phyloP scores from a whole-genome alignment of 2,888 invertebrate genomes.

The Tenthredo livida region DNA sequence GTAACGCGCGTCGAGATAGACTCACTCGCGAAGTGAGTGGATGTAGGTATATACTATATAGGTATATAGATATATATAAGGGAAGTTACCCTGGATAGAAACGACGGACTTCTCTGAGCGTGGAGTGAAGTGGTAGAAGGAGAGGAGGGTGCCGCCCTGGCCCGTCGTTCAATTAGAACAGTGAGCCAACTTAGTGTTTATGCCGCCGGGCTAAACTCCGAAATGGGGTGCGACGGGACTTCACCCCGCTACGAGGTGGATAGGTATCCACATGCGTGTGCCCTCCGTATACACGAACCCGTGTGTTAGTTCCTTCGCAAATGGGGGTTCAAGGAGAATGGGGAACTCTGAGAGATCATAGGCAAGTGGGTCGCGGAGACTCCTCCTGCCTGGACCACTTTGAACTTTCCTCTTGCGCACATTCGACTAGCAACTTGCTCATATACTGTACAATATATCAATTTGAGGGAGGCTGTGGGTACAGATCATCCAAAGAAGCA shows the following conservation, averaged over 20 bases:
- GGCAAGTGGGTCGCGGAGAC: slow-evolving; percentile 6
- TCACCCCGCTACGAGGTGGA: not conserved
- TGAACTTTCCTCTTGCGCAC: not conserved
- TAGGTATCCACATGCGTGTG: not conserved
- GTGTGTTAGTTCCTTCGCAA: not conserved
- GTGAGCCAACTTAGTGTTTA: slow-evolving; percentile 54
- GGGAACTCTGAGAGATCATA: not conserved
- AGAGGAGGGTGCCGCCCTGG: slow-evolving; percentile 29
- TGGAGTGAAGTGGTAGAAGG: slow-evolving; percentile 27
- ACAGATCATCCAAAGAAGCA: not conserved
- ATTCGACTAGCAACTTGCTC: not conserved
- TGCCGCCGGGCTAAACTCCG: slow-evolving; percentile 55
- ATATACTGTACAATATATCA: not conserved
- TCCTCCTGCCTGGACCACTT: slow-evolving; percentile 1
- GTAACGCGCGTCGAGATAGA: slow-evolving; percentile 32
- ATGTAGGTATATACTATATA: not conserved
- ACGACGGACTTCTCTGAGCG: slow-evolving; percentile 17
- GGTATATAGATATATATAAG: not conserved
- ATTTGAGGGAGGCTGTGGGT: not conserved
- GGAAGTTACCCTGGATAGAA: not conserved
- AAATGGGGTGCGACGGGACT: slow-evolving; percentile 52
- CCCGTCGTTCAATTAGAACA: slow-evolving; percentile 52
- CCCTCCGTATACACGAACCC: too few relatives aligned
- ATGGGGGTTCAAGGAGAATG: slow-evolving; percentile 23
- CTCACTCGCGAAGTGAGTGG: slow-evolving; percentile 7